phyloP scores from a whole-genome alignment of 2,113 vertebrate species.

The Eurypyga helias region DNA sequence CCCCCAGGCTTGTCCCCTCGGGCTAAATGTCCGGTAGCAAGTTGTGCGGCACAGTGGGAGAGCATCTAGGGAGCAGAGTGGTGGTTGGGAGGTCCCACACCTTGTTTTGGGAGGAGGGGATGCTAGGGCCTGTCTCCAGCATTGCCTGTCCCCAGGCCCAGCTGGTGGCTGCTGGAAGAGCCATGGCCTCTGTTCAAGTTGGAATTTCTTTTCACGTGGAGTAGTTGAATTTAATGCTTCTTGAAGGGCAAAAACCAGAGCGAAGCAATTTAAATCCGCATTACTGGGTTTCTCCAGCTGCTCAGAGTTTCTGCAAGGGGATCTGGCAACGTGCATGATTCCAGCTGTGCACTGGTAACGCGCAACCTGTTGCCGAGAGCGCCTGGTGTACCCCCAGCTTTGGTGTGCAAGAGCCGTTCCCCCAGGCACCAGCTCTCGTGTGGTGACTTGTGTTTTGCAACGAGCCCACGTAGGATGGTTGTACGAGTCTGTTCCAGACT shows the following conservation, averaged over 20 bases:
- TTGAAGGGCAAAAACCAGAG: background rate
- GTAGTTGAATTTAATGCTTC: background rate
- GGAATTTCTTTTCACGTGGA: background rate
- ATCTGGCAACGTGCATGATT: background rate
- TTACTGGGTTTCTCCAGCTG: background rate
- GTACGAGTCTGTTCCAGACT: background rate
- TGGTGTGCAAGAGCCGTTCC: background rate
- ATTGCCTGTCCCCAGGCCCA: background rate
- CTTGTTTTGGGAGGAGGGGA: background rate
- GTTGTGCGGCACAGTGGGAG: accelerated
- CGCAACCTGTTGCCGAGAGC: background rate
- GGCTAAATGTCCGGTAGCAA: background rate
- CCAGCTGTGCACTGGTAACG: background rate
- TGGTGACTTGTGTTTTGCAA: background rate
- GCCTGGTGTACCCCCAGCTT: accelerated
- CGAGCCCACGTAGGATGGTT: accelerated
- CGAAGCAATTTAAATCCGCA: accelerated
- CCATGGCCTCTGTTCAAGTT: background rate
- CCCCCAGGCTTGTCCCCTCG: accelerated
- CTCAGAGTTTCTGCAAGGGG: background rate
- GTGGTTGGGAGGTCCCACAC: background rate
- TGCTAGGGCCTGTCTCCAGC: background rate
- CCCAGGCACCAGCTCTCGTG: accelerated
- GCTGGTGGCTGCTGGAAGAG: background rate
- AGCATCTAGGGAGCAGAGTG: background rate